Conservation (phyloP, 1,140 invertebrate genomes). For the Pseudomyrmex concolor region DNA sequence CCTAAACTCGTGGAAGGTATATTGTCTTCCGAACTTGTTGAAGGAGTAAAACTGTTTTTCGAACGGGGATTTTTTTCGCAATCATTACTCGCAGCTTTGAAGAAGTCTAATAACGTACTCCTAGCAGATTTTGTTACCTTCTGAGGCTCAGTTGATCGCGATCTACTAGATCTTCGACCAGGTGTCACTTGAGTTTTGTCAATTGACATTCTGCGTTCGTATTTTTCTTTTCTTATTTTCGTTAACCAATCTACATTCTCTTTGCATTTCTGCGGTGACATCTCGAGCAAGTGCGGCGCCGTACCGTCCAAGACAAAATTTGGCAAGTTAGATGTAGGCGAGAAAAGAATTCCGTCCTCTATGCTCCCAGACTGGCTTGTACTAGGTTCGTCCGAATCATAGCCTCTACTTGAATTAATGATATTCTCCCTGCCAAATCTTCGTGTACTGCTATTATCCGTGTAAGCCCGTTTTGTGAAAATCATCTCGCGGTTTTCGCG, state of each 20-base stretch:
- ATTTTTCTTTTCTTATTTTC: slow-evolving; percentile 87
- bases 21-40: not conserved
- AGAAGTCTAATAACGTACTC: slow-evolving; percentile 78
- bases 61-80: slow-evolving; percentile 62
- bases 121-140: slow-evolving; percentile 68
- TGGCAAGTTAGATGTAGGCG: slow-evolving; percentile 90
- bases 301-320: slow-evolving; percentile 91
- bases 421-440: slow-evolving; percentile 65
- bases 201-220: slow-evolving; percentile 74
- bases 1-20: too few relatives aligned
- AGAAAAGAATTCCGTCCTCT: slow-evolving; percentile 79
- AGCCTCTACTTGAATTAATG: slow-evolving; percentile 57
- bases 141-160: slow-evolving; percentile 78
- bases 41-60: slow-evolving; percentile 42
- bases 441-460: slow-evolving; percentile 80
- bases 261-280: slow-evolving; percentile 89
- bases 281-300: slow-evolving; percentile 89
- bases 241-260: slow-evolving; percentile 90
- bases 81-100: slow-evolving; percentile 69
- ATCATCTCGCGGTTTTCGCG: slow-evolving; percentile 77
- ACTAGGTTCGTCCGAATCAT: slow-evolving; percentile 76
- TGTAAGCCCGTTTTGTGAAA: slow-evolving; percentile 78
- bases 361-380: slow-evolving; percentile 71
- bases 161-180: slow-evolving; percentile 72
- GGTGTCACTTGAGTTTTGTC: slow-evolving; percentile 70